Evolutionary conservation across 2,888 invertebrate genomes (phyloP), one percentile per base, ranked within the genome.

Genomic region (Lithophane leautieri): DNA sequence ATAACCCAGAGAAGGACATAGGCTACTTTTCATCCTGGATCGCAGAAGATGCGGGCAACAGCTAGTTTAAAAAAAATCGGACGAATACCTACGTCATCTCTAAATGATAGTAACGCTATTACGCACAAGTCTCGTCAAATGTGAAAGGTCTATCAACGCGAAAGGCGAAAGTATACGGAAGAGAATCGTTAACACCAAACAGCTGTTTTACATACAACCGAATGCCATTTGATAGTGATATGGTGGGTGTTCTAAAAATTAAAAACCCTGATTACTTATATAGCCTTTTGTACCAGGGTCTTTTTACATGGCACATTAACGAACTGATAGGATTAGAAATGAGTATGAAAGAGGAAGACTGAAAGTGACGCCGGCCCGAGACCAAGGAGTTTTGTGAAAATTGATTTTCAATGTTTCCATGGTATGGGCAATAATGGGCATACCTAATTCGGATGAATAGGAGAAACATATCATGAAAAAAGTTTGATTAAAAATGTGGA

Each of bases 131-230:
- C 58, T 73, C 83, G 61, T 81, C 79, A 83, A 81, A 81, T 74
- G 81, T 83, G 80, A 81, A 79, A 83, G 84, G 81, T 79, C 60
- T 73, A 81, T 83, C 79, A 73, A 78, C 73, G 83, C 61, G 56
- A 70, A 70, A 83, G 58, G 81, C 73, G 81, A 83, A 81, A 83
- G 80, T 83, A 52, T 60, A 80, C 70, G 70, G 68, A 74, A 74
- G 25, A 83, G 25, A 73, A 58, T 60, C 14, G 50, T 56, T 74
- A 61, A 70, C 68, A 81, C 58, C 63, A 79, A 83, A 83, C 79
- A 67, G 28, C 73, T 67, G 69, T 58, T 81, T 81, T 67, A 65
- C 77, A 80, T 78, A 80, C 58, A n/a, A 65, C 72, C 22, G 34
- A 73, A 73, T 63, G 47, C 34, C 19, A 52, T 65, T 60, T 65